Conservation (phyloP, 2,113 vertebrate species). For the Herpailurus yagouaroundi region DNA sequence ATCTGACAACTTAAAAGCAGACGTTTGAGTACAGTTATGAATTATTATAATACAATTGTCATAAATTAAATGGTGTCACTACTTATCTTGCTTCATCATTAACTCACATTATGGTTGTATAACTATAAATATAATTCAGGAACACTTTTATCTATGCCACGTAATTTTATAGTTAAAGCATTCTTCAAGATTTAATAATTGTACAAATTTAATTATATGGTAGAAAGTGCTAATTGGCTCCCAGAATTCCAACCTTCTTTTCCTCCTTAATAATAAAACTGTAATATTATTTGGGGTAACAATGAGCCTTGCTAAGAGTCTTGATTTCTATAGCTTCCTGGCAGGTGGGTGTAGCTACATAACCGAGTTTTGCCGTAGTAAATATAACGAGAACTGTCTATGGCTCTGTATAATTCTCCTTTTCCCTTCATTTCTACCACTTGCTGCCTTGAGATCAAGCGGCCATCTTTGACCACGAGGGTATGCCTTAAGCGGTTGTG, state of each 20-base stretch:
- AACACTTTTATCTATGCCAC: not conserved
- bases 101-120: not conserved
- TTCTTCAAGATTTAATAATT: conserved; percentile 2
- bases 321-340: not conserved
- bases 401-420: not conserved
- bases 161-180: not conserved
- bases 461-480: not conserved
- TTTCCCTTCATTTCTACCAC: not conserved
- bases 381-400: not conserved
- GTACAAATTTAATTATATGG: not conserved
- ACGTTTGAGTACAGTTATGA: not conserved
- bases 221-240: not conserved
- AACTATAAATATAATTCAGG: not conserved
- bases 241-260: not conserved
- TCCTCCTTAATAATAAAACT: not conserved
- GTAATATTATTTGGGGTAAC: not conserved
- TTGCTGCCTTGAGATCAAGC: not conserved
- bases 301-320: not conserved
- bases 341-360: not conserved
- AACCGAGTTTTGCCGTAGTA: not conserved
- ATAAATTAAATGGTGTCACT: conserved; percentile 26
- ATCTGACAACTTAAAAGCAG: conserved; percentile 46
- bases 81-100: conserved; percentile 17
- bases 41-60: conserved; percentile 30
- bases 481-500: not conserved